phyloP scores from a whole-genome alignment of 2,888 invertebrate species.

The Arge pagana region DNA sequence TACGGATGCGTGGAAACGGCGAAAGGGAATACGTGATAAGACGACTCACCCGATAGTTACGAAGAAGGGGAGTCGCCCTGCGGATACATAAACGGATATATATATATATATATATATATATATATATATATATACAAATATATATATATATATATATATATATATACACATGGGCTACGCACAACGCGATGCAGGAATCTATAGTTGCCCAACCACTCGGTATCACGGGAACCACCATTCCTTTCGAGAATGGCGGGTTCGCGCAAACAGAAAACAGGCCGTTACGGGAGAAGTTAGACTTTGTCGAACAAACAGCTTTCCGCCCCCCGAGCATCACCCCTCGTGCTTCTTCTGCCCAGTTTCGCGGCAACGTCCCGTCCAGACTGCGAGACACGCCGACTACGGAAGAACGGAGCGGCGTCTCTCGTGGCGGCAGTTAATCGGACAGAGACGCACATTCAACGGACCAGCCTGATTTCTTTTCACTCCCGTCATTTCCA shows the following conservation, averaged over 20 bases:
- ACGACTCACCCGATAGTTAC: no score
- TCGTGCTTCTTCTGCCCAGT: not conserved
- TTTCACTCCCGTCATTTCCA: slow-evolving; percentile 1
- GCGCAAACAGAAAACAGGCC: slow-evolving; percentile 43
- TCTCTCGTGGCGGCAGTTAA: no score
- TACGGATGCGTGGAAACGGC: no score
- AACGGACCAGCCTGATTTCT: slow-evolving; percentile 17
- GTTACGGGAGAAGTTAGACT: slow-evolving; percentile 40
- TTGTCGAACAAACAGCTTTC: slow-evolving; percentile 38
- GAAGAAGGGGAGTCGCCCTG: no score
- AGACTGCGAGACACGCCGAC: slow-evolving; percentile 26
- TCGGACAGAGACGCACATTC: slow-evolving; percentile 15
- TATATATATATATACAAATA: no score
- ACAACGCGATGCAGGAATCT: slow-evolving; percentile 16
- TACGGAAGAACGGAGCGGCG: no score
- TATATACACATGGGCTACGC: no score
- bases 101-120: no score
- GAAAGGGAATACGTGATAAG: no score
- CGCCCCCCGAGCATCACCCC: slow-evolving; percentile 13
- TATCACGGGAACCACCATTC: slow-evolving; percentile 14
- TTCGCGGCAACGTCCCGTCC: not conserved
- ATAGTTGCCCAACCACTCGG: slow-evolving; percentile 24
- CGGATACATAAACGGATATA: no score
- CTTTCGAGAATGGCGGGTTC: slow-evolving; percentile 20
- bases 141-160: no score